These are phyloP conservation scores for Trypoxylus dichotomus DNA, from an alignment of 1,140 invertebrate species.

Conservation along the genomic window DNA sequence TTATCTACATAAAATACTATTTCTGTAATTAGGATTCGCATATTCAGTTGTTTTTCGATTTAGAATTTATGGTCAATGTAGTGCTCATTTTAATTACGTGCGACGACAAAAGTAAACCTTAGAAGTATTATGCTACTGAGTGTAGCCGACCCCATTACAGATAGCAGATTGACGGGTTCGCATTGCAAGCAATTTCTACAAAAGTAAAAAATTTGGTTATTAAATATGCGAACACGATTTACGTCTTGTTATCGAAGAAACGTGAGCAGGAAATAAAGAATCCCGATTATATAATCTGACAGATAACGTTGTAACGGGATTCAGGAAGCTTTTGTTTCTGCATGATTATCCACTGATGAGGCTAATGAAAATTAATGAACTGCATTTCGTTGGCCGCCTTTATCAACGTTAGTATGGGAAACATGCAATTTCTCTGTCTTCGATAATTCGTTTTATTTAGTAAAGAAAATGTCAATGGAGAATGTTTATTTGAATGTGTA, in stretches of 20 bases:
- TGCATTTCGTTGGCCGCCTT: background rate
- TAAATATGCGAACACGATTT: constrained; percentile 1
- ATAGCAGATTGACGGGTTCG: background rate
- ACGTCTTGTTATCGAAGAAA: background rate
- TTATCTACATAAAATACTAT: too few relatives aligned
- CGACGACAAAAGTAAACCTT: background rate
- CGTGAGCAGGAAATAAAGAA: constrained; percentile 10
- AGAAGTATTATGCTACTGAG: too few relatives aligned
- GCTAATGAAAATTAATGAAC: constrained; percentile 13
- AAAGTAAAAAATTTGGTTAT: background rate
- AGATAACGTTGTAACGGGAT: background rate
- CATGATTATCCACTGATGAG: background rate
- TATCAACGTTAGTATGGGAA: background rate
- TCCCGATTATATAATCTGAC: background rate
- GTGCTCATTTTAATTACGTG: too few relatives aligned
- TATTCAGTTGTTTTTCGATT: too few relatives aligned
- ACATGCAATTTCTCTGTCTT: background rate
- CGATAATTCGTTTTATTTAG: too few relatives aligned
- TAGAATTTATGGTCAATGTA: too few relatives aligned
- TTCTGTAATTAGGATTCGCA: too few relatives aligned
- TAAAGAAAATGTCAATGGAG: too few relatives aligned
- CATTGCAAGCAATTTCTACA: background rate
- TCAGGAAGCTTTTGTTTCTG: constrained; percentile 12
- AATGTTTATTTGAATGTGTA: too few relatives aligned
- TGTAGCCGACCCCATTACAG: background rate